Evolutionary conservation across 2,797 vertebrate species (phyloP).

Genomic region (Onychomys leucogaster): DNA sequence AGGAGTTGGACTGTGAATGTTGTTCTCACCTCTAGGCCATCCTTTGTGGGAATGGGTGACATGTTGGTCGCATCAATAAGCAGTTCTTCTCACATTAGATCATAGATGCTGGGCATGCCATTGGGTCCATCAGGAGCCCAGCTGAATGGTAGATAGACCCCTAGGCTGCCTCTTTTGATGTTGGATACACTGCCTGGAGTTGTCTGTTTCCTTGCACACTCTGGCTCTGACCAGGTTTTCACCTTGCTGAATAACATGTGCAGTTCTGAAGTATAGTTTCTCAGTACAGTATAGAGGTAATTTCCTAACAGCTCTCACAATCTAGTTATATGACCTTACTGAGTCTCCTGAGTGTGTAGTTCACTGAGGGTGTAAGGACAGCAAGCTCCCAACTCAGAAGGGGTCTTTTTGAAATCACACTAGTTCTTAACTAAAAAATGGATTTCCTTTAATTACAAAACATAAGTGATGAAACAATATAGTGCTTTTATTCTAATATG

Average conservation of each 20-base stretch:
- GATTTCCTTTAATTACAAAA: constrained; percentile 24
- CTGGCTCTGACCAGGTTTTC: not conserved
- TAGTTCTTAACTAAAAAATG: constrained; percentile 49
- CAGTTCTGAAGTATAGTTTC: not conserved
- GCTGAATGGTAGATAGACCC: not conserved
- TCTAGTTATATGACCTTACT: not conserved
- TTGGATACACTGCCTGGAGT: not conserved
- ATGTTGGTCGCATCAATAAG: not conserved
- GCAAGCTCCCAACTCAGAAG: not conserved
- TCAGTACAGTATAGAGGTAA: not conserved
- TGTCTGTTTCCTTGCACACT: not conserved
- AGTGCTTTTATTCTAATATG: not conserved
- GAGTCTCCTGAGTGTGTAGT: not conserved
- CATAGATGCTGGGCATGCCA: not conserved
- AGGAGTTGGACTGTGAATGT: not conserved
- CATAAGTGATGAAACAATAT: not conserved
- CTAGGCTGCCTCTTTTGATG: not conserved
- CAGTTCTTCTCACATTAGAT: not conserved
- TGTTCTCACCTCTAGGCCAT: not conserved
- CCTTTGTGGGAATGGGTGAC: not conserved
- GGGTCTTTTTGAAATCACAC: not conserved
- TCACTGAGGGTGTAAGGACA: not conserved
- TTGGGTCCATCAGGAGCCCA: not conserved
- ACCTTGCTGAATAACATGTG: not conserved
- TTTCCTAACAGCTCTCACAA: not conserved